Conservation (phyloP, 2,888 invertebrate genomes). For the Xylophagus ater region DNA sequence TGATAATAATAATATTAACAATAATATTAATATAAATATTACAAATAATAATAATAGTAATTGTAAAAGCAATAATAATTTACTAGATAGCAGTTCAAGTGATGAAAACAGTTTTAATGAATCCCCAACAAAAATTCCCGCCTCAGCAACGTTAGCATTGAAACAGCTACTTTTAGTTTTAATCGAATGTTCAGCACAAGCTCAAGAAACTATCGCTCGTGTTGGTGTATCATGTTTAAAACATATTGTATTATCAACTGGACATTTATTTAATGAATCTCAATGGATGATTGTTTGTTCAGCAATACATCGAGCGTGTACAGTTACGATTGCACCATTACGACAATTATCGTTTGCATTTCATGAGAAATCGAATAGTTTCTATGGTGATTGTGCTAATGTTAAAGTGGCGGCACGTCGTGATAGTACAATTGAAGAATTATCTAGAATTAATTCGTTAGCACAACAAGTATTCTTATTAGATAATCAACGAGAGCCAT, state of each 20-base stretch:
- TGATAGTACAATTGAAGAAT: slow-evolving; percentile 75
- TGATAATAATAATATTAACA: slow-evolving; percentile 13
- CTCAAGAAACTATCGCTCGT: slow-evolving; percentile 79
- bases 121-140: slow-evolving; percentile 42
- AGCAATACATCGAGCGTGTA: slow-evolving; percentile 71
- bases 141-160: slow-evolving; percentile 64
- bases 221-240: slow-evolving; percentile 87
- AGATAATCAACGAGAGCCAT: slow-evolving; percentile 40
- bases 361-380: slow-evolving; percentile 83
- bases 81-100: slow-evolving; percentile 28
- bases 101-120: slow-evolving; percentile 39
- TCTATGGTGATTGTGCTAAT: slow-evolving; percentile 84
- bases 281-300: slow-evolving; percentile 82
- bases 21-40: slow-evolving; percentile 26
- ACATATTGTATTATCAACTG: slow-evolving; percentile 73
- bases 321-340: slow-evolving; percentile 75
- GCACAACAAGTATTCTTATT: slow-evolving; percentile 80
- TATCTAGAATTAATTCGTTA: slow-evolving; percentile 72
- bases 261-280: slow-evolving; percentile 63
- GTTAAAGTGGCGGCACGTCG: slow-evolving; percentile 88
- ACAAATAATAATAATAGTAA: slow-evolving; percentile 29
- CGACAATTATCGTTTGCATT: slow-evolving; percentile 84
- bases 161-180: slow-evolving; percentile 76
- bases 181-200: slow-evolving; percentile 83
- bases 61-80: slow-evolving; percentile 26